phyloP scores from a whole-genome alignment of 2,888 invertebrate species.

The Germaria angustata region DNA sequence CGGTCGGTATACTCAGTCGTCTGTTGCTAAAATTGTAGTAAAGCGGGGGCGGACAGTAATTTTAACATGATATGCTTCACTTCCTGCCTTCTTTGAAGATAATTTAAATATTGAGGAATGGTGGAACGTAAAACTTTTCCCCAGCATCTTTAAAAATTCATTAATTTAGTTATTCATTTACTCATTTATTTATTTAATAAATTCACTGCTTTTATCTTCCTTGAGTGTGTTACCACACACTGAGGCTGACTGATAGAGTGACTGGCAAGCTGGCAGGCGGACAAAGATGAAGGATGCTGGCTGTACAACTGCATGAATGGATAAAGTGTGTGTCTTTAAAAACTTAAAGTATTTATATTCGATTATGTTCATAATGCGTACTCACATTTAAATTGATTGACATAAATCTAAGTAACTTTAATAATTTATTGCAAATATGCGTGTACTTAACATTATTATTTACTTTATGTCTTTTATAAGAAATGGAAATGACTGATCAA shows the following conservation, averaged over 20 bases:
- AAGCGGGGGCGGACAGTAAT: not conserved
- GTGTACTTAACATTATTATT: not conserved
- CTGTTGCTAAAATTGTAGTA: not conserved
- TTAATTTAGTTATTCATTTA: slow-evolving; percentile 19
- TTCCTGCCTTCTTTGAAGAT: slow-evolving; percentile 29
- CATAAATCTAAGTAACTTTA: not conserved
- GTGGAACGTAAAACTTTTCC: not conserved
- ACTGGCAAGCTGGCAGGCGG: too few species aligned
- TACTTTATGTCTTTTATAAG: not conserved
- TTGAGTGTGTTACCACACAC: slow-evolving; percentile 29
- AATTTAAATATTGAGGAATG: slow-evolving; percentile 22
- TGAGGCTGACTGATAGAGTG: not conserved
- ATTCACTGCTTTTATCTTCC: slow-evolving; percentile 35
- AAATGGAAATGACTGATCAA: too few species aligned
- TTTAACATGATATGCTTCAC: slow-evolving; percentile 32
- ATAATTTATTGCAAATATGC: not conserved
- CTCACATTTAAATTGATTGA: slow-evolving; percentile 39
- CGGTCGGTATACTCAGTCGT: not conserved
- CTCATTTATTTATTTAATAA: slow-evolving; percentile 42
- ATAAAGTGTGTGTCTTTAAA: slow-evolving; percentile 31
- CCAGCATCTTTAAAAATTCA: slow-evolving; percentile 26
- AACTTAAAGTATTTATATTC: slow-evolving; percentile 62
- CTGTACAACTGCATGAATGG: not conserved
- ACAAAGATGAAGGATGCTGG: not conserved
- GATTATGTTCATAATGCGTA: slow-evolving; percentile 48